Percentiles rank a stretch among this genome's conserved stretches.
These are phyloP conservation scores for Procapra przewalskii DNA, from an alignment of 2,113 vertebrate species.

Conservation along the genomic window DNA sequence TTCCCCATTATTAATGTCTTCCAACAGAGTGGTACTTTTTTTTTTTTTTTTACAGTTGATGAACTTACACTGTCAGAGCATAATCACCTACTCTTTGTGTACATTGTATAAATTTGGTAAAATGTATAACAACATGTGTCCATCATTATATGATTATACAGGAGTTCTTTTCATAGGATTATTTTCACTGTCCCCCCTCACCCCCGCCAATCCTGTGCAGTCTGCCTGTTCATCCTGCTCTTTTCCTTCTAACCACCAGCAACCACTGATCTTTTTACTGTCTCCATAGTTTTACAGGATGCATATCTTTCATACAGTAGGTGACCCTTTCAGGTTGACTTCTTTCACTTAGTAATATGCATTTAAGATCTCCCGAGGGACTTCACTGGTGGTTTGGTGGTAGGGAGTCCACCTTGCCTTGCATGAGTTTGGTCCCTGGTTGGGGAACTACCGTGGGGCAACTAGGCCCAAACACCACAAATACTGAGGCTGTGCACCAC, in stretches of 20 bases:
- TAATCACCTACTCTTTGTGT: not conserved
- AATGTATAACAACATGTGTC: not conserved
- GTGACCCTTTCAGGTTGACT: not conserved
- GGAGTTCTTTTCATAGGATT: not conserved
- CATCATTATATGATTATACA: not conserved
- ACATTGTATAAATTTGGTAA: not conserved
- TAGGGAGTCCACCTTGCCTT: not conserved
- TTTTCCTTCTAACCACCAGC: not conserved
- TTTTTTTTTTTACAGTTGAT: not conserved
- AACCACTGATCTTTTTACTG: not conserved
- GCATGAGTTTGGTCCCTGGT: fast-evolving
- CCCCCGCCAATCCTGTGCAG: fast-evolving
- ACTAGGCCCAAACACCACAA: not conserved
- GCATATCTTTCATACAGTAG: not conserved
- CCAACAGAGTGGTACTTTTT: not conserved
- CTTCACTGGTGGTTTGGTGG: not conserved
- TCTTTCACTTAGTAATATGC: not conserved
- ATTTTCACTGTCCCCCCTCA: not conserved
- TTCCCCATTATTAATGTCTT: not conserved
- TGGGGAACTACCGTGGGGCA: not conserved
- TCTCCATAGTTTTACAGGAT: not conserved
- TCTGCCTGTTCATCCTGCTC: not conserved
- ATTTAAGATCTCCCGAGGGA: not conserved
- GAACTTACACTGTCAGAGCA: not conserved
- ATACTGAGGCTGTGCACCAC: not conserved